Conservation (phyloP, 2,797 vertebrate species). For the Catamblyrhynchus diadema region DNA sequence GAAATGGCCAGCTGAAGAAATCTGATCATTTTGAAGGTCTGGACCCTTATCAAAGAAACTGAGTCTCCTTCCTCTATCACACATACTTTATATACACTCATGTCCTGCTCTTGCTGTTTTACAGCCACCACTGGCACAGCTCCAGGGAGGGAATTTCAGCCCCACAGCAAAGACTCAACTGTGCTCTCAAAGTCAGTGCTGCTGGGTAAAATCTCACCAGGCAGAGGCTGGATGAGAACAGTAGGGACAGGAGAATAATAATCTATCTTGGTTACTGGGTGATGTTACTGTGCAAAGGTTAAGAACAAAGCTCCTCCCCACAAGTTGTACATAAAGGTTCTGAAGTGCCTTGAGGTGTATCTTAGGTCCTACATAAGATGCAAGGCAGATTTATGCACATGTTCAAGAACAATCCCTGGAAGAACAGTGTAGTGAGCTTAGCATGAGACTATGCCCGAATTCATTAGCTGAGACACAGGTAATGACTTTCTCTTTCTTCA, state of each 20-base stretch:
- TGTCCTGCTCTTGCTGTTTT: background rate
- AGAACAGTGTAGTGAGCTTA: background rate
- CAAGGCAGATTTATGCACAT: background rate
- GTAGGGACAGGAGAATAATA: background rate
- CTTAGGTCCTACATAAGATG: background rate
- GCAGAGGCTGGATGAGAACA: background rate
- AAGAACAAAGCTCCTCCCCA: background rate
- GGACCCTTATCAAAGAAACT: background rate
- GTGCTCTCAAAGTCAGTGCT: background rate
- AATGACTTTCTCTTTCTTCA: background rate
- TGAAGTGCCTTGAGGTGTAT: background rate
- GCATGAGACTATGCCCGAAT: background rate
- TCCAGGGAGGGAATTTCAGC: background rate
- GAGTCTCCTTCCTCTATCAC: background rate
- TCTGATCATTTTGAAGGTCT: background rate
- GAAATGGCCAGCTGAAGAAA: conserved; percentile 12
- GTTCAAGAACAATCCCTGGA: background rate
- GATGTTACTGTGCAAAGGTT: background rate
- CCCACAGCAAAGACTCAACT: background rate
- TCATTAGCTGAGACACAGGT: background rate
- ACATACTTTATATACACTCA: background rate
- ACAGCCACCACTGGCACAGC: background rate
- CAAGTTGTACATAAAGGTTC: background rate
- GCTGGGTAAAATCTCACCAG: background rate
- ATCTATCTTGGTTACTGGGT: background rate